These are phyloP conservation scores for Patella depressa DNA, from an alignment of 2,888 invertebrate genomes.

Conservation along the genomic window DNA sequence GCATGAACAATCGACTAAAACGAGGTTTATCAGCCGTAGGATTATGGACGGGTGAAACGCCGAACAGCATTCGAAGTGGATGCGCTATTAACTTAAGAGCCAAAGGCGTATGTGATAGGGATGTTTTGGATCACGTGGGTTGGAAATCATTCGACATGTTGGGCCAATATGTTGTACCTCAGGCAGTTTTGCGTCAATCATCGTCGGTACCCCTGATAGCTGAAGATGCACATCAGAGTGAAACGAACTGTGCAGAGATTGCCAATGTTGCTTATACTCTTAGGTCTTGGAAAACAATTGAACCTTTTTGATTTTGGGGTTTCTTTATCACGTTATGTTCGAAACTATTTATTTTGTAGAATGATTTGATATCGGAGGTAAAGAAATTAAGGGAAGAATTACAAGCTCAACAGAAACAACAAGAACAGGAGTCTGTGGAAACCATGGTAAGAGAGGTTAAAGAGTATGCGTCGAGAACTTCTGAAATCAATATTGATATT, in stretches of 20 bases:
- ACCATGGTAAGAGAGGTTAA: not conserved
- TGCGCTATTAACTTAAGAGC: constrained; percentile 12
- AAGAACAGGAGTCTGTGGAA: not conserved
- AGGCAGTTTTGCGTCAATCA: not conserved
- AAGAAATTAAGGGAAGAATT: not conserved
- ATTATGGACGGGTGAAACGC: constrained; percentile 16
- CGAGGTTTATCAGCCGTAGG: not conserved
- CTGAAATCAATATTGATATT: not conserved
- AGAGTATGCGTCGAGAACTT: not conserved
- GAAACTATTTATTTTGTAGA: no score
- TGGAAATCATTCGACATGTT: constrained; percentile 1
- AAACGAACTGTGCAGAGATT: no score
- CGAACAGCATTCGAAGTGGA: not conserved
- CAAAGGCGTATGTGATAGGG: not conserved
- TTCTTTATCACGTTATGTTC: no score
- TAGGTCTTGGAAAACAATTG: not conserved
- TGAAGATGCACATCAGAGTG: not conserved
- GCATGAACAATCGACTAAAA: constrained; percentile 14
- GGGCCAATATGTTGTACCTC: not conserved
- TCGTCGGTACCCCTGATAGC: not conserved
- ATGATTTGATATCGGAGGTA: not conserved
- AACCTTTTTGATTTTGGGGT: no score
- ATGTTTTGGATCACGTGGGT: constrained; percentile 16
- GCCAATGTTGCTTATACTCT: not conserved
- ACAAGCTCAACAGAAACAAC: not conserved